Conservation (phyloP, 2,113 vertebrate species). For the Morphnarchus princeps region DNA sequence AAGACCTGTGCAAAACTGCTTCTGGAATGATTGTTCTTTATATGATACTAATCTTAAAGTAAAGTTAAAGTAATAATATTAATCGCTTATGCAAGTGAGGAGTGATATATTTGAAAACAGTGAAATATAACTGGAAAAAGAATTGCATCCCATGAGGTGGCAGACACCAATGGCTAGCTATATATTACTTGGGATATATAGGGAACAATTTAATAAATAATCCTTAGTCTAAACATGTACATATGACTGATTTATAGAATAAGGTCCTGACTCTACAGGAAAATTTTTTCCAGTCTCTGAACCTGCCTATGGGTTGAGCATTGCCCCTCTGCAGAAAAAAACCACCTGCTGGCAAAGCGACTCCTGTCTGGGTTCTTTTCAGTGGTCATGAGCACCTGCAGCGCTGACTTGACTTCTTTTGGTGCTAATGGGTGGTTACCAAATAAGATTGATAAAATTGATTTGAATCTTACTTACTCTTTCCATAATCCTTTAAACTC, state of each 20-base stretch:
- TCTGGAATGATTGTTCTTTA: not conserved
- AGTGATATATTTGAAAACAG: not conserved
- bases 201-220: not conserved
- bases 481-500: not conserved
- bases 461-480: not conserved
- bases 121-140: not conserved
- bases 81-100: not conserved
- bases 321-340: not conserved
- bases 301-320: not conserved
- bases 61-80: not conserved
- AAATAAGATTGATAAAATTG: not conserved
- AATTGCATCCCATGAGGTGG: not conserved
- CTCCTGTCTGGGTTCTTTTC: not conserved
- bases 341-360: not conserved
- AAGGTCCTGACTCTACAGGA: not conserved
- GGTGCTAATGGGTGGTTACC: not conserved
- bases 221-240: not conserved
- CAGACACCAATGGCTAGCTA: not conserved
- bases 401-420: not conserved
- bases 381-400: not conserved
- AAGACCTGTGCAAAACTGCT: not conserved
- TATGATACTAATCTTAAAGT: rapidly evolving
- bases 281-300: not conserved
- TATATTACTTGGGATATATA: not conserved
- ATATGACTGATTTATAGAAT: not conserved